Conservation (phyloP, 1,140 invertebrate genomes). For the Caenorhabditis tropicalis region DNA sequence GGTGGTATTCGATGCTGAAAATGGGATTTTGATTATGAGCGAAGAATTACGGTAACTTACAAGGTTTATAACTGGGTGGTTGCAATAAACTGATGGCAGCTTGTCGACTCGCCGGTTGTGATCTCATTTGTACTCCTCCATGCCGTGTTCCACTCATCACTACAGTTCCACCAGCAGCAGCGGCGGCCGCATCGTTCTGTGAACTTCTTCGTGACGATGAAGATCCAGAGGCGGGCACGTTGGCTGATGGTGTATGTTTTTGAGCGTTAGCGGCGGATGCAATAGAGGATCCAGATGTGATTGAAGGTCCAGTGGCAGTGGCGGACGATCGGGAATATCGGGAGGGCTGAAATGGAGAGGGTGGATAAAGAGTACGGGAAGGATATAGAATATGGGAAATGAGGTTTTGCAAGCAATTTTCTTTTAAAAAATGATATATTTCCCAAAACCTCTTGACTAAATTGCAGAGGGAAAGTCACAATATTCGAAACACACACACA, state of each 20-base stretch:
- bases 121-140: constrained; percentile 42
- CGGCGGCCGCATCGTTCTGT: constrained; percentile 46
- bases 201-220: constrained; percentile 17
- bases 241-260: neutral
- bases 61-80: constrained; percentile 30
- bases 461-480: too few species aligned
- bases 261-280: constrained; percentile 36
- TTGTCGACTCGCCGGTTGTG: constrained; percentile 8
- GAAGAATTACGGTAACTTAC: neutral
- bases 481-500: neutral
- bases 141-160: constrained; percentile 28
- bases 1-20: constrained; percentile 17
- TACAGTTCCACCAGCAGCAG: neutral
- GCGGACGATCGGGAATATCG: constrained; percentile 38
- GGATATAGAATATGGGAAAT: neutral
- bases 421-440: too few species aligned
- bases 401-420: neutral
- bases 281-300: constrained; percentile 21
- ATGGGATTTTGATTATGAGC: neutral
- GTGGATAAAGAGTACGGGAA: neutral
- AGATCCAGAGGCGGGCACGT: constrained; percentile 41
- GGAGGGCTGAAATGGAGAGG: constrained; percentile 37
- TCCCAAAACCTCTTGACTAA: too few species aligned
- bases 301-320: neutral
- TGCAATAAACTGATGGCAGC: constrained; percentile 42